Percentiles rank a stretch among this genome's conserved stretches.
phyloP scores from a whole-genome alignment of 2,888 invertebrate species.

The Lucinisca nassula region DNA sequence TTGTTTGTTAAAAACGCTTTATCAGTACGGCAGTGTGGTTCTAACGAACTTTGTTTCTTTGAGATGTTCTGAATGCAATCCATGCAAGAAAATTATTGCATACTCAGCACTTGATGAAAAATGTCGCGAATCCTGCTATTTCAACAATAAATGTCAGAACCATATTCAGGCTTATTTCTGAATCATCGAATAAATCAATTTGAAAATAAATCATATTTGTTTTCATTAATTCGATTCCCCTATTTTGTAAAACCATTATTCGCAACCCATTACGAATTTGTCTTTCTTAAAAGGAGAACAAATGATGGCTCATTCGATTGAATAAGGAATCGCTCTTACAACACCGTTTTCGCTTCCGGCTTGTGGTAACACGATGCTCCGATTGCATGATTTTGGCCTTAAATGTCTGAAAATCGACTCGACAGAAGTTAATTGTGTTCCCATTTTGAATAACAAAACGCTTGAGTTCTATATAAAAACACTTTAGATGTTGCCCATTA shows the following conservation, averaged over 20 bases:
- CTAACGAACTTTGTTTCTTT: too few relatives aligned
- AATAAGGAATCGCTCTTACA: conserved; percentile 17
- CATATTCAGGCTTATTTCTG: neutral
- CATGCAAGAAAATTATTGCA: too few relatives aligned
- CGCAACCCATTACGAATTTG: neutral
- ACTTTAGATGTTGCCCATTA: conserved; percentile 6
- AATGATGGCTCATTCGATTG: neutral
- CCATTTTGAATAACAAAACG: conserved; percentile 15
- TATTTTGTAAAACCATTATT: neutral
- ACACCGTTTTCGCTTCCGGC: conserved; percentile 10
- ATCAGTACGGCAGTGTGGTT: too few relatives aligned
- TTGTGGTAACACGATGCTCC: conserved; percentile 7
- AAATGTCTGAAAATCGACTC: conserved; percentile 14
- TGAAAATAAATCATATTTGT: conserved; percentile 6
- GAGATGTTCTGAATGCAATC: too few relatives aligned
- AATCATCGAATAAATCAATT: conserved; percentile 5
- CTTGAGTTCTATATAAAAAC: conserved; percentile 12
- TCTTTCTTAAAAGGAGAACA: conserved; percentile 4
- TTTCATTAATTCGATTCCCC: conserved; percentile 8
- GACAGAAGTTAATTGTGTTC: conserved; percentile 15
- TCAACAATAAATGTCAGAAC: neutral
- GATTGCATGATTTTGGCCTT: conserved; percentile 14
- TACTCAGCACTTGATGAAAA: too few relatives aligned
- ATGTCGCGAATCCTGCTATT: too few relatives aligned
- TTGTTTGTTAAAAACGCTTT: too few relatives aligned